Base-by-base conservation (phyloP, 2,797 vertebrate genomes). In the Sebastes itinus region DNA sequence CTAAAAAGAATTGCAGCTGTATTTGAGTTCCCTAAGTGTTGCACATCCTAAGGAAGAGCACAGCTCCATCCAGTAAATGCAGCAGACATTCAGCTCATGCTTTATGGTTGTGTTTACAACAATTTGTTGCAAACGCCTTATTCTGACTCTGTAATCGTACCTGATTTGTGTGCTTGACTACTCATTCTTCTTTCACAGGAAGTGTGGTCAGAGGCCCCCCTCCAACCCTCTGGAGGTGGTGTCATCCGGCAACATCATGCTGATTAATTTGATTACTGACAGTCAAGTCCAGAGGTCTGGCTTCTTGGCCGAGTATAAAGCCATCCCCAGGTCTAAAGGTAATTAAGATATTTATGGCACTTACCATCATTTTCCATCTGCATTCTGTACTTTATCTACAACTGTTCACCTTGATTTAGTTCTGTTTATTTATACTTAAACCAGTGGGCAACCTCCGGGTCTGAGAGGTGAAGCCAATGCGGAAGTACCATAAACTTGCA, bases 151-250 rank as follows among this genome's bases (percentile, higher is more conserved):
- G 1, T 30, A 33, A 68, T 65, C 3, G 4, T 33, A 66, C n/a
- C 38, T 68, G 59, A 33, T 81, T 54, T 62, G 12, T 75, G 70
- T 54, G 60, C 38, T 28, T 82, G 33, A 62, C 35, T 32, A 2
- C 22, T 63, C 12, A 1, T 66, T 32, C 8, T 60, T 64, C 13
- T 64, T 25, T 67, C 20, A 70, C 88, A 96, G 96, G 77, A 91
- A 96, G 82, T 96, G 95, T 90, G 96, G 96, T 68, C 94, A 96
- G 70, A 93, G 94, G n/a, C 96, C 95, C 6, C 95, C 96, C 8
- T 87, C 87, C 22, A 96, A 96, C 77, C 92, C 90, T 5, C 89
- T 96, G 66, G 77, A 90, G 66, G 92, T 96, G 64, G 83, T 92
- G 25, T 96, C 96, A 56, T 97, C 96, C 1, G 80, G 93, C 61